phyloP scores from a whole-genome alignment of 2,888 invertebrate species.

The Antheraea assamensis region DNA sequence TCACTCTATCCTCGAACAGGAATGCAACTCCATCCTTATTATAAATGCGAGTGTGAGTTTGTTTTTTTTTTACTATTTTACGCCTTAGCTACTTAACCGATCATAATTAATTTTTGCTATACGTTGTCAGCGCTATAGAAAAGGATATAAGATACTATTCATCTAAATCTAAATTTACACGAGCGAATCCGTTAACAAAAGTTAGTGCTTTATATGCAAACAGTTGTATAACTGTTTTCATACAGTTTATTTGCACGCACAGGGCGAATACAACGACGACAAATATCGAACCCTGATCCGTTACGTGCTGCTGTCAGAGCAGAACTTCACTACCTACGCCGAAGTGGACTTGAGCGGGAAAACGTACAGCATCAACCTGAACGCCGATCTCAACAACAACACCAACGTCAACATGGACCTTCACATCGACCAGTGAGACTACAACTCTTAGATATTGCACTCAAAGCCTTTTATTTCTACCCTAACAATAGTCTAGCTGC shows the following conservation, averaged over 20 bases:
- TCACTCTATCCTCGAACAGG: no score
- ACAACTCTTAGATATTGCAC: neutral
- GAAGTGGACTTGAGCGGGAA: conserved; percentile 86
- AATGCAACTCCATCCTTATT: no score
- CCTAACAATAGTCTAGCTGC: no score
- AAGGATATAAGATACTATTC: no score
- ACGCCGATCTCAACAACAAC: conserved; percentile 85
- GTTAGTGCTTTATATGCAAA: neutral
- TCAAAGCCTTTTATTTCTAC: neutral
- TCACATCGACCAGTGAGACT: conserved; percentile 88
- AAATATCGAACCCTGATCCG: conserved; percentile 86
- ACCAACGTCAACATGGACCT: conserved; percentile 86
- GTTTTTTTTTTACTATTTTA: no score
- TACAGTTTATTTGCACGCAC: conserved; percentile 21
- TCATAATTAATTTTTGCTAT: no score
- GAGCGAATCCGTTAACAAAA: no score
- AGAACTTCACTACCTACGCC: conserved; percentile 84
- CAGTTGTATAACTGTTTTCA: neutral
- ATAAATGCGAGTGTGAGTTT: no score
- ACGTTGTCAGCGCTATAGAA: no score
- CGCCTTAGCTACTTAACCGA: no score
- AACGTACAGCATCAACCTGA: conserved; percentile 85
- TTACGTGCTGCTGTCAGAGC: conserved; percentile 82
- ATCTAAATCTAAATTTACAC: no score
- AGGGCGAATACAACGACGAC: conserved; percentile 85